Conservation (phyloP, 1,140 invertebrate genomes). For the Hydropsyche tenuis region DNA sequence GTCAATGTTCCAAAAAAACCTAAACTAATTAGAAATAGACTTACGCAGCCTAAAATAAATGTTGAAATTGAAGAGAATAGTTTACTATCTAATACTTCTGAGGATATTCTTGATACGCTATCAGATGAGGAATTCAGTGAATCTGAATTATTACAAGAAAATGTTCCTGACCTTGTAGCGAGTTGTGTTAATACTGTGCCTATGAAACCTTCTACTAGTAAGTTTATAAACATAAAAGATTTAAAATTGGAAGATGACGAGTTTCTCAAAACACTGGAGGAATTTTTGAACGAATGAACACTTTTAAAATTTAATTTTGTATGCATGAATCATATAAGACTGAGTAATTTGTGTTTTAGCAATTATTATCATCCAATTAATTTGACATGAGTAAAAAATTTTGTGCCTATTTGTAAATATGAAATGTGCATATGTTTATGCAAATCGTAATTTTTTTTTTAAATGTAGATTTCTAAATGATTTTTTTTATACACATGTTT, state of each 20-base stretch:
- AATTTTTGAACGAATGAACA: conserved; percentile 35
- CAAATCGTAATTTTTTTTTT: too few relatives aligned
- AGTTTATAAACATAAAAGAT: not conserved
- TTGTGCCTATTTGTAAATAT: too few relatives aligned
- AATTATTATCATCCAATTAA: too few relatives aligned
- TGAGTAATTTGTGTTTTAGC: too few relatives aligned
- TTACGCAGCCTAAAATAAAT: not conserved
- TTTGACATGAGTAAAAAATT: too few relatives aligned
- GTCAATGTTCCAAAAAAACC: conserved; percentile 17
- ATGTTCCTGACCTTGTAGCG: conserved; percentile 40
- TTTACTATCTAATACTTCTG: not conserved
- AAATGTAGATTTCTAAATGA: too few relatives aligned
- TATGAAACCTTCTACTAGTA: not conserved
- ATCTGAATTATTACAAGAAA: conserved; percentile 22
- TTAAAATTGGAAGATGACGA: conserved; percentile 30
- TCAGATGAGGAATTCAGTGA: not conserved
- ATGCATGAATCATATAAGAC: too few relatives aligned
- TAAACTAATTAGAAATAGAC: conserved; percentile 35
- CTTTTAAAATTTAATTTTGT: too few relatives aligned
- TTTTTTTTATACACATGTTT: too few relatives aligned
- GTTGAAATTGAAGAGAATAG: not conserved
- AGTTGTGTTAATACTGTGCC: conserved; percentile 33
- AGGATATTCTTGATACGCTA: not conserved
- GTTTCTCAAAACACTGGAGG: conserved; percentile 35
- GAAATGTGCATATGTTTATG: too few relatives aligned